Conservation (phyloP, 2,113 vertebrate genomes). For the Channa argus region DNA sequence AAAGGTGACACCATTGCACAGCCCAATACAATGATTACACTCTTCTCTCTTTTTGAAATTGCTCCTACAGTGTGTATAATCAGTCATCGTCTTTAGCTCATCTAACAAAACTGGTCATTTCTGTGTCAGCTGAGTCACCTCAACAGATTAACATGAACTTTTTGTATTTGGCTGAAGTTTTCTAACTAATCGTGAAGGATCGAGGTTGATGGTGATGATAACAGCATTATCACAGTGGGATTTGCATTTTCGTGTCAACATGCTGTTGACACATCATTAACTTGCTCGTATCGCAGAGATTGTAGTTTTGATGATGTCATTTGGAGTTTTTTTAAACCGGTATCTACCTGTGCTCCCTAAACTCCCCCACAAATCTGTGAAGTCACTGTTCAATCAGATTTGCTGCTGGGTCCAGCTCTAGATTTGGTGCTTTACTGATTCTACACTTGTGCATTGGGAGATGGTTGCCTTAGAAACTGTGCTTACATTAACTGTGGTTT, state of each 20-base stretch:
- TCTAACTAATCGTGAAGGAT: neutral
- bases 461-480: conserved; percentile 77
- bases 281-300: too few relatives aligned
- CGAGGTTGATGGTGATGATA: neutral
- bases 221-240: neutral
- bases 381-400: neutral
- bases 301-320: too few relatives aligned
- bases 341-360: too few relatives aligned
- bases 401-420: conserved; percentile 31
- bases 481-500: conserved; percentile 62
- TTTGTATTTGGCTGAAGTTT: neutral
- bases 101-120: conserved; percentile 3
- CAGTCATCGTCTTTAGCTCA: neutral
- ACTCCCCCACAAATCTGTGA: too few relatives aligned
- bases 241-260: neutral
- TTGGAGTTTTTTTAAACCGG: too few relatives aligned
- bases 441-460: conserved; percentile 35
- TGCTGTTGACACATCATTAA: too few relatives aligned
- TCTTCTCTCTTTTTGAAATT: neutral
- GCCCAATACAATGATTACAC: neutral
- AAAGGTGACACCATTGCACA: neutral
- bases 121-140: neutral
- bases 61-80: neutral
- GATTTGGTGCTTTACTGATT: conserved; percentile 37
- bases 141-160: neutral